Base-by-base conservation (phyloP, 2,888 invertebrate genomes). In the Didymodactylos carnosus region DNA sequence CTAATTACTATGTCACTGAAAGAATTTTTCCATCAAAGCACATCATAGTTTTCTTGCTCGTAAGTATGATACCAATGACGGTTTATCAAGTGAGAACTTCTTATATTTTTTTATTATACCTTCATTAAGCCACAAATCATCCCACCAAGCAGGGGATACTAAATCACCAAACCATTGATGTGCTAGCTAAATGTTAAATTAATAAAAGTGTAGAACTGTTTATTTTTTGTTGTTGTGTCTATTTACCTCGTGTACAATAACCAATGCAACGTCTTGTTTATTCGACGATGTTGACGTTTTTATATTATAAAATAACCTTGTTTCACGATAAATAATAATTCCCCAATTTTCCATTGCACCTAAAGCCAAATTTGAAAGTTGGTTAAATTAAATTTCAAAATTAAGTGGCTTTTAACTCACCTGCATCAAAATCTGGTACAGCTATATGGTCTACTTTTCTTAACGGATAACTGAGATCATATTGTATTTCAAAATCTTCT, bases 311-410 rank as follows among this genome's bases (percentile, higher is more conserved):
- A 95, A 85, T 0, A 95, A 86, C 78, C 91, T 91, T 8, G 91
- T 90, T 83, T 97, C 95, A 76, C 94, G 88, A 81, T 91, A 92
- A n/a, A 92, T 92, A 39, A 92, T 90, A 35, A 92, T 84, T 10
- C 95, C 97, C 95, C 95, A 97, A 83, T 97, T 97, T 84, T 95
- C 94, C 94, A 95, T 95, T 73, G 95, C 94, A 78, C 92, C 90
- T 76, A 73, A 62, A 77, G 16, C 29, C n/a, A 62, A 10, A 40
- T n/a, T 16, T n/a, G 16, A 14, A 27, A 25, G 29, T 43, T 14
- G 43, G 19, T 43, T 19, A 43, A 19, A 39, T 72, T 40, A 19
- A 51, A 23, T 25, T 16, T 39, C 13, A 69, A 23, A 8, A 62
- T 69, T 69, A 19, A 4, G 3, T 49, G 10, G 5, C 19, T 16